Conservation (phyloP, 2,888 invertebrate species). For the Cylindroiulus punctatus region DNA sequence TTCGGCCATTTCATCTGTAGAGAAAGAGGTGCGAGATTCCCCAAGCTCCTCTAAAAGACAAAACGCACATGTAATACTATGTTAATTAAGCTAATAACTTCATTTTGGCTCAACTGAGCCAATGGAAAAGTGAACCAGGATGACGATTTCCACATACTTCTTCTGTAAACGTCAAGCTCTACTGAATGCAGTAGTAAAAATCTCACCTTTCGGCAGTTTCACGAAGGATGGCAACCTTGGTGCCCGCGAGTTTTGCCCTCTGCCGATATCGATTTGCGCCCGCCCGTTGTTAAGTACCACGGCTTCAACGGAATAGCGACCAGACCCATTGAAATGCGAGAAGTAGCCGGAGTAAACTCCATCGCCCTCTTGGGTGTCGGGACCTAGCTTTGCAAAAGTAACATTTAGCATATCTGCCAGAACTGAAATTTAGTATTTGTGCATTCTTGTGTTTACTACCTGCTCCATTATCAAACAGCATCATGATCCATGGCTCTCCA, state of each 20-base stretch:
- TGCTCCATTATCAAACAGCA: slow-evolving; percentile 61
- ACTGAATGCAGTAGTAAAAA: too few relatives aligned
- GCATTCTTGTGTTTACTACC: slow-evolving; percentile 56
- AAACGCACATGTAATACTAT: not conserved
- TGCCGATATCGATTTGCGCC: slow-evolving; percentile 58
- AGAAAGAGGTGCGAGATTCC: slow-evolving; percentile 47
- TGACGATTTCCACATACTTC: not conserved
- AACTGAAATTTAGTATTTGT: not conserved
- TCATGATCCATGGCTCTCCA: slow-evolving; percentile 60
- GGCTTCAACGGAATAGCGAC: slow-evolving; percentile 63
- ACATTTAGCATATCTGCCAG: not conserved
- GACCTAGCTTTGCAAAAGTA: slow-evolving; percentile 61
- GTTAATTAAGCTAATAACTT: too few relatives aligned
- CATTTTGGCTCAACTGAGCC: too few relatives aligned
- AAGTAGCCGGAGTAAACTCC: slow-evolving; percentile 65
- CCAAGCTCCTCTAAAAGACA: not conserved
- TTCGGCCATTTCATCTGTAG: slow-evolving; percentile 48
- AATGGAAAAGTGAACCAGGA: not conserved
- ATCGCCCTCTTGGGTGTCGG: slow-evolving; percentile 63
- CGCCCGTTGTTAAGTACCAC: slow-evolving; percentile 60
- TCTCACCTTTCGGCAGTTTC: not conserved
- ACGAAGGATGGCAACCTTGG: slow-evolving; percentile 53
- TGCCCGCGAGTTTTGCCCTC: slow-evolving; percentile 49
- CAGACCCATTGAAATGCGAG: slow-evolving; percentile 62
- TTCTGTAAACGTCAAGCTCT: not conserved